Base-by-base conservation (phyloP, 2,113 vertebrate genomes). In the Chamaea fasciata region DNA sequence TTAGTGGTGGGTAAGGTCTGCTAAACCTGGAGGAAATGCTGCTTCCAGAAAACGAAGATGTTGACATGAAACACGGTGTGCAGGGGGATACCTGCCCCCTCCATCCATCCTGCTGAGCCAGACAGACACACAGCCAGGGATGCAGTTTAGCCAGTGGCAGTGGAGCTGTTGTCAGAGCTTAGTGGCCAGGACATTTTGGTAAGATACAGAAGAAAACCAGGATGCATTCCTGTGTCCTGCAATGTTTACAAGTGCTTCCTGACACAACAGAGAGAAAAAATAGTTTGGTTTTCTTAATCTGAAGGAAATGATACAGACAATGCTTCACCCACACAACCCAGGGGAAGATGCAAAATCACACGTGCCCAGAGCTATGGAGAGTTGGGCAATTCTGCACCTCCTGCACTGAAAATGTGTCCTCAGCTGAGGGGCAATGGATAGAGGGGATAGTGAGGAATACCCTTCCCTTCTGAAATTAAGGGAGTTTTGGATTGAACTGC, bases 1-100 rank as follows among this genome's bases (percentile, higher is more conserved):
- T 49, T 31, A 19, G 27, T 4, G 2, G 14, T 4, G 0, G 2
- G 27, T 39, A 52, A n/a, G 17, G 41, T 4, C n/a, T 47, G 16
- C 9, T 65, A n/a, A 80, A 63, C 19, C 41, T 84, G 52, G 31
- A 59, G 35, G 42, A 91, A 91, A 70, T 68, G 37, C 15, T 9
- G 4, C 56, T 90, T 85, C 35, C 49, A 39, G 26, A 47, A 30
- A 71, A 69, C 18, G 22, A 87, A 82, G 65, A 30, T 30, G 42
- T 24, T 44, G 63, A 62, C 17, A 9, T 21, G 28, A 63, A 90
- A 35, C 39, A 74, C 59, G 4, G 37, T 37, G 11, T 52, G 16
- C 19, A 65, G 30, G 18, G 7, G 11, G 10, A 76, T 6, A 49
- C 4, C 13, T 74, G n/a, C 4, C n/a, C 24, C 27, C 24, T 50